Evolutionary conservation across 2,888 invertebrate genomes (phyloP).

Genomic region (Plebejus melissa): DNA sequence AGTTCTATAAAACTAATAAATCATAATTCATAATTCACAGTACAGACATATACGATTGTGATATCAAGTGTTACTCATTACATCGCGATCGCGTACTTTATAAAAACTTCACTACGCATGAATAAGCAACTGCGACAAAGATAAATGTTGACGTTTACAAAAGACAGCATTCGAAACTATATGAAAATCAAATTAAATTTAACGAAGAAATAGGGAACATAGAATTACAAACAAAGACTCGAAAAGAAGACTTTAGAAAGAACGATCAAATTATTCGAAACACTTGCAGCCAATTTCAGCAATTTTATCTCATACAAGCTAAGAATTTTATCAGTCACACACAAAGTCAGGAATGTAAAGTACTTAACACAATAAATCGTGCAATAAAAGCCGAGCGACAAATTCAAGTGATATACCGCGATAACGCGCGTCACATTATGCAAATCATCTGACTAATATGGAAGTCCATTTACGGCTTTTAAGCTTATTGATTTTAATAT

Average conservation of each 20-base stretch:
- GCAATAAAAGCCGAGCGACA: conserved; percentile 8
- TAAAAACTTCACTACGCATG: conserved; percentile 11
- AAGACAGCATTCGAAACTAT: background rate
- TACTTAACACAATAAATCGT: conserved; percentile 18
- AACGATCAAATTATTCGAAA: background rate
- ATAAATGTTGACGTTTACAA: background rate
- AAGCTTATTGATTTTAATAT: conserved; percentile 38
- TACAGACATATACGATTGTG: conserved; percentile 8
- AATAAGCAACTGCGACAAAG: background rate
- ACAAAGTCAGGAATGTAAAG: background rate
- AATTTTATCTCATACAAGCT: background rate
- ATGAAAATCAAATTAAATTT: background rate
- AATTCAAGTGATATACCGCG: conserved; percentile 29
- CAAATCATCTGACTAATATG: conserved; percentile 52
- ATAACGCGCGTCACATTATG: conserved; percentile 50
- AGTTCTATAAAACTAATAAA: conserved; percentile 6
- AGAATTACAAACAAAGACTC: background rate
- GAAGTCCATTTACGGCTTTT: conserved; percentile 39
- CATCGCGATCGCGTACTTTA: background rate
- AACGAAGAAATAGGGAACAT: background rate
- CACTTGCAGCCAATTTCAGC: background rate
- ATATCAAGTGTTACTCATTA: conserved; percentile 19
- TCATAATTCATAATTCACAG: conserved; percentile 7
- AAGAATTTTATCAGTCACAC: background rate
- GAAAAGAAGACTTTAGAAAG: background rate